Evolutionary conservation across 1,140 invertebrate genomes (phyloP).

Genomic region (Streblospio benedicti): DNA sequence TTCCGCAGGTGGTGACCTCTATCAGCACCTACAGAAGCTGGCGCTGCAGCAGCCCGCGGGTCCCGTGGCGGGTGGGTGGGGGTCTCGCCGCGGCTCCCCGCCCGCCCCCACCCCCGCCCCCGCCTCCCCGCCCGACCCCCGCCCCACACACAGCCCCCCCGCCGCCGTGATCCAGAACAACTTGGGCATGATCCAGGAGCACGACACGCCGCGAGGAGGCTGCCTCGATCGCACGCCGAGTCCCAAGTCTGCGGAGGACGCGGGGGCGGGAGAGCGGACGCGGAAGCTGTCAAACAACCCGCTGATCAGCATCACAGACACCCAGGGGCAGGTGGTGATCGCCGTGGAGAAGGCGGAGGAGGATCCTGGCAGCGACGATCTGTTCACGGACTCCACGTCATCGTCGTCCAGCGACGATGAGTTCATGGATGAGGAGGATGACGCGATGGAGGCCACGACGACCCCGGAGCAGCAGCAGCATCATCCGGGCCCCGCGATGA

Average conservation of each 20-base stretch:
- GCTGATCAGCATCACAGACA: constrained; percentile 82
- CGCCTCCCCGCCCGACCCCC: too few species aligned
- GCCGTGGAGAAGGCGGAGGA: constrained; percentile 52
- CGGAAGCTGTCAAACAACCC: constrained; percentile 48
- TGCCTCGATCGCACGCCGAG: neutral
- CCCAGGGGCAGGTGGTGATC: constrained; percentile 52
- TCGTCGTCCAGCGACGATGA: neutral
- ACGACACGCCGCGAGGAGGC: neutral
- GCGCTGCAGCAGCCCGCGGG: constrained; percentile 47
- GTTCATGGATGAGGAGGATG: too few species aligned
- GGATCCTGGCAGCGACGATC: constrained; percentile 63
- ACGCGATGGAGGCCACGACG: too few species aligned
- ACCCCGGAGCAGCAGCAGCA: too few species aligned
- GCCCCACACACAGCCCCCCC: constrained; percentile 15
- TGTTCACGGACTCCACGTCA: constrained; percentile 45
- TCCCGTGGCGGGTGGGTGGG: neutral
- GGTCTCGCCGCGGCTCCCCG: neutral
- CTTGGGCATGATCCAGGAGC: constrained; percentile 5
- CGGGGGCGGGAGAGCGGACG: neutral
- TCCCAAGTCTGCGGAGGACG: neutral
- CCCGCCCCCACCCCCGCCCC: too few species aligned
- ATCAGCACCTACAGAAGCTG: constrained; percentile 48
- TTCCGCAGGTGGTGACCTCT: constrained; percentile 24
- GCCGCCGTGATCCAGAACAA: neutral
- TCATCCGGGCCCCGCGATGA: too few species aligned